A percentile compares a stretch with the other conserved stretches of the same genome.
These are phyloP conservation scores for Latrodectus hesperus DNA, from an alignment of 2,888 invertebrate species.

Conservation along the genomic window DNA sequence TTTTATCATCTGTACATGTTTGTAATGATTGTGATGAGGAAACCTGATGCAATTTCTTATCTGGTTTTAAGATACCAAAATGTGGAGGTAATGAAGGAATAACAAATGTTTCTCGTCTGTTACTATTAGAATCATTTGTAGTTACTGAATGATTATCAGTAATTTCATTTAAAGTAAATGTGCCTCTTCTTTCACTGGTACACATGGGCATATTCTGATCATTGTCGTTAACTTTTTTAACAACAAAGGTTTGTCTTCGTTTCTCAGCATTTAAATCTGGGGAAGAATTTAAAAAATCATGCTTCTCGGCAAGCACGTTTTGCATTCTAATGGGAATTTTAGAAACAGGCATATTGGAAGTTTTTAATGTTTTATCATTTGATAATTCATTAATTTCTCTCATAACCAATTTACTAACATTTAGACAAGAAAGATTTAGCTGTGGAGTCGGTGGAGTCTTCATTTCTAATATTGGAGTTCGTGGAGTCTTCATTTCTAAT, in stretches of 20 bases:
- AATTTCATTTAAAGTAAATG: background rate
- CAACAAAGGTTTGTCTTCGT: slow-evolving; percentile 37
- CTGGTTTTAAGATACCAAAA: background rate
- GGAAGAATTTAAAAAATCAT: background rate
- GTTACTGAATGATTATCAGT: background rate
- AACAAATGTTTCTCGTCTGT: slow-evolving; percentile 14
- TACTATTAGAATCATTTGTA: background rate
- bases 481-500: background rate
- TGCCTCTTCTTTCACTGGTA: slow-evolving; percentile 2
- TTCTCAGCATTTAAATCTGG: background rate
- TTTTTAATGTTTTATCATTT: too few species aligned
- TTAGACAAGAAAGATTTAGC: background rate
- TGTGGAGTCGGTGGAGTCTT: background rate
- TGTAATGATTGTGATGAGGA: too few species aligned
- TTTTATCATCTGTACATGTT: background rate
- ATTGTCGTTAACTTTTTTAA: background rate
- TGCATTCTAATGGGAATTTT: slow-evolving; percentile 13
- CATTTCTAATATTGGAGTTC: background rate
- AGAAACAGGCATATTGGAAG: background rate
- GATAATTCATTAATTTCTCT: too few species aligned
- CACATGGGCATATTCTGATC: background rate
- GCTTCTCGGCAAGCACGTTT: background rate
- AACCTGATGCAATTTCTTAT: background rate
- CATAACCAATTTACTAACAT: too few species aligned
- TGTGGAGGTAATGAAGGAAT: slow-evolving; percentile 1